A percentile compares a stretch with the other conserved stretches of the same genome.
These are phyloP conservation scores for Paramisgurnus dabryanus DNA, from an alignment of 2,113 vertebrate genomes.

Conservation along the genomic window DNA sequence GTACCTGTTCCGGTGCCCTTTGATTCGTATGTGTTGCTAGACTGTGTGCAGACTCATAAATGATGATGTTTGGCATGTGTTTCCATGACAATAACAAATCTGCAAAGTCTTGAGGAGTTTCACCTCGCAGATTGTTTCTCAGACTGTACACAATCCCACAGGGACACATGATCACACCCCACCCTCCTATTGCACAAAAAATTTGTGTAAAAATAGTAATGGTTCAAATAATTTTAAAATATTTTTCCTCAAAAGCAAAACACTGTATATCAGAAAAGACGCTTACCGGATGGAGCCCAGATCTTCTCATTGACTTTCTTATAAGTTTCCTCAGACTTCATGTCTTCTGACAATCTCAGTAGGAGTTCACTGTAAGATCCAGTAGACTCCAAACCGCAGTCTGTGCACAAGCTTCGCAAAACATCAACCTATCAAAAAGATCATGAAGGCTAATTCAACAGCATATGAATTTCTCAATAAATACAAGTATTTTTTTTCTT, in stretches of 20 bases:
- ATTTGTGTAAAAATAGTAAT: not conserved
- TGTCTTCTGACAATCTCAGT: not conserved
- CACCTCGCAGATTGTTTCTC: slow-evolving; percentile 41
- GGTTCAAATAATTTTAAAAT: no score
- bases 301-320: slow-evolving; percentile 25
- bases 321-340: slow-evolving; percentile 14
- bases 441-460: not conserved
- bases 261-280: no score
- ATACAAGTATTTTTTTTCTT: not conserved
- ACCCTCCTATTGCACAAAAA: slow-evolving; percentile 38
- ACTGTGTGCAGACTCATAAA: slow-evolving; percentile 48
- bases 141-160: slow-evolving; percentile 52
- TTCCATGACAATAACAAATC: slow-evolving; percentile 50
- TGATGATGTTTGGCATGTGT: slow-evolving; percentile 49
- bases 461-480: not conserved
- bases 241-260: no score
- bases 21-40: slow-evolving; percentile 44
- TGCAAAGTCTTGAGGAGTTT: slow-evolving; percentile 43
- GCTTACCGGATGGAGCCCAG: slow-evolving; percentile 29
- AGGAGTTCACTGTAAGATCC: slow-evolving; percentile 35
- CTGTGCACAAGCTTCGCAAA: slow-evolving; percentile 26
- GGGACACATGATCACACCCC: slow-evolving; percentile 41
- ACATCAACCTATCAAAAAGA: not conserved
- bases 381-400: slow-evolving; percentile 20
- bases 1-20: not conserved